Evolutionary conservation across 2,113 vertebrate species (phyloP).

Genomic region (Ptychochromis oligacanthus): DNA sequence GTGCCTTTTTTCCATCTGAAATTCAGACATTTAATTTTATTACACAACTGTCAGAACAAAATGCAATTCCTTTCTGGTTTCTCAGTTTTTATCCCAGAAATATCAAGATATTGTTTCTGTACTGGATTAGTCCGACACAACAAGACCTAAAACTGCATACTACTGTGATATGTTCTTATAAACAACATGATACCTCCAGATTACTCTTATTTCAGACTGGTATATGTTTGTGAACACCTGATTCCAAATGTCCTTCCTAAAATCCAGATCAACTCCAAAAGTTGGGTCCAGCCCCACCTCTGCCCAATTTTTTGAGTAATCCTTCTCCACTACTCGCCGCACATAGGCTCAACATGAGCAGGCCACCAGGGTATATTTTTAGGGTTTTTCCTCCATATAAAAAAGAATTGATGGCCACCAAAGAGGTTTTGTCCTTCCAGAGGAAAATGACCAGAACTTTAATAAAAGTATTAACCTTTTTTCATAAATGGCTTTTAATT

Average conservation of each 20-base stretch:
- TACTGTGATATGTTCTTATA: no score
- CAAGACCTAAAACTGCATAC: no score
- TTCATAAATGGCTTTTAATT: no score
- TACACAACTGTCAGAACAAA: neutral
- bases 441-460: rapidly evolving
- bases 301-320: no score
- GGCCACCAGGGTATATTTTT: rapidly evolving
- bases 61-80: neutral
- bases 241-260: no score
- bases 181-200: no score
- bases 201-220: neutral
- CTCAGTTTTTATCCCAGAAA: neutral
- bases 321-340: neutral
- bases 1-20: constrained; percentile 63
- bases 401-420: neutral
- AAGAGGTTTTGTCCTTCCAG: neutral
- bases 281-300: neutral
- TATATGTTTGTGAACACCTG: no score
- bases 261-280: no score
- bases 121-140: neutral
- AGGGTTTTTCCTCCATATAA: neutral
- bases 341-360: neutral
- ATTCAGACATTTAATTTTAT: neutral
- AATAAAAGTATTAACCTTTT: no score
- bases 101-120: neutral